A percentile compares a stretch with the other conserved stretches of the same genome.
These are phyloP conservation scores for Lutraria rhynchaena DNA, from an alignment of 1,140 invertebrate species.

Conservation along the genomic window DNA sequence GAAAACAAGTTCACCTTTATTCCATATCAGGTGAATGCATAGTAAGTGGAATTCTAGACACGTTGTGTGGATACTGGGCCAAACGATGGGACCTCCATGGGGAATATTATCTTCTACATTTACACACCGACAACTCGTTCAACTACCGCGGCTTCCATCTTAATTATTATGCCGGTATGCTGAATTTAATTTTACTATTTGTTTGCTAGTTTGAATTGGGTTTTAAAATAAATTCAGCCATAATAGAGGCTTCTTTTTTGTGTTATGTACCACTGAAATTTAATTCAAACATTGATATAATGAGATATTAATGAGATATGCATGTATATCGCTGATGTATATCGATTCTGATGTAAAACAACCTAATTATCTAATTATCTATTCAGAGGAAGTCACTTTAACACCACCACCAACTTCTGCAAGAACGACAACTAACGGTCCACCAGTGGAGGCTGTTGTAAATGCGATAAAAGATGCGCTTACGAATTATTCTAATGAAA, in stretches of 20 bases:
- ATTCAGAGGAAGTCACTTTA: neutral
- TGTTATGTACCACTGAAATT: neutral
- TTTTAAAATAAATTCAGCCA: neutral
- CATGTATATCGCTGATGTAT: neutral
- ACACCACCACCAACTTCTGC: slow-evolving; percentile 22
- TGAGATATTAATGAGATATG: neutral
- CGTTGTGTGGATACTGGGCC: slow-evolving; percentile 7
- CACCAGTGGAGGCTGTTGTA: slow-evolving; percentile 36
- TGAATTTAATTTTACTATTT: neutral
- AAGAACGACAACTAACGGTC: slow-evolving; percentile 29
- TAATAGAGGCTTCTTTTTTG: neutral
- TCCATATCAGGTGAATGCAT: slow-evolving; percentile 14
- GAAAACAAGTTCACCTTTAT: too few relatives aligned
- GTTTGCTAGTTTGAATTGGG: neutral
- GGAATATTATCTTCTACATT: slow-evolving; percentile 11
- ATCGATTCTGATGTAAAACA: neutral
- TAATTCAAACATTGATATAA: neutral
- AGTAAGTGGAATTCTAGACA: neutral
- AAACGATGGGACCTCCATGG: slow-evolving; percentile 29
- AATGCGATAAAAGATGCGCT: slow-evolving; percentile 3
- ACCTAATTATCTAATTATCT: slow-evolving; percentile 2
- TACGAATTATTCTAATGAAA: slow-evolving; percentile 21
- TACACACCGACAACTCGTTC: slow-evolving; percentile 28
- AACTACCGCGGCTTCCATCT: slow-evolving; percentile 3
- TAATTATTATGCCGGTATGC: slow-evolving; percentile 35